Percentiles rank a stretch among this genome's conserved stretches.
These are phyloP conservation scores for Chromoteleia sp. DNA, from an alignment of 2,888 invertebrate species.

Conservation along the genomic window DNA sequence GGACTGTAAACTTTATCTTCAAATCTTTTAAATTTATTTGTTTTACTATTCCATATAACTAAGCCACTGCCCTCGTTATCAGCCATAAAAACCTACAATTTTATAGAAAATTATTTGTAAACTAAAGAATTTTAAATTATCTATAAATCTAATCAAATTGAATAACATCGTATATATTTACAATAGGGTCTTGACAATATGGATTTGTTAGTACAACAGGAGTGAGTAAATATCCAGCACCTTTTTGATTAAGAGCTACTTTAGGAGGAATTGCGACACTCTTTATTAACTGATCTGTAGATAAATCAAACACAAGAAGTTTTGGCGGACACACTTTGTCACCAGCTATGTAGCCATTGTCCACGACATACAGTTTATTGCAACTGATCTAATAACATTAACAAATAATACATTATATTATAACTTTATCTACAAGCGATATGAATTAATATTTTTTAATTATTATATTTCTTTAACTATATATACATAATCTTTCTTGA, in stretches of 20 bases:
- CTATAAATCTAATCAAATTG: constrained; percentile 5
- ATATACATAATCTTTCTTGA: no score
- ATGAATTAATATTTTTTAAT: not conserved
- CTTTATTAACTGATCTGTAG: constrained; percentile 82
- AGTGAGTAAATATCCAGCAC: constrained; percentile 74
- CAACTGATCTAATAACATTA: constrained; percentile 87
- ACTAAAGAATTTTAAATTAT: not conserved
- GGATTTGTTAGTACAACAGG: constrained; percentile 72
- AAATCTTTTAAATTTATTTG: constrained; percentile 68
- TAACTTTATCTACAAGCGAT: no score
- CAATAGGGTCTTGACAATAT: constrained; percentile 63
- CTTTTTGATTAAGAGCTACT: constrained; percentile 62
- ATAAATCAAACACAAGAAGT: constrained; percentile 89
- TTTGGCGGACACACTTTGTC: constrained; percentile 89
- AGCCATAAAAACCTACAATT: constrained; percentile 74
- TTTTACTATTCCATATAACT: constrained; percentile 62
- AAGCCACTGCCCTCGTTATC: constrained; percentile 72
- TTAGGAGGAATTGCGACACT: constrained; percentile 69
- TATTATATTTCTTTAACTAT: no score
- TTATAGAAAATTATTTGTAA: not conserved
- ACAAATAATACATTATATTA: no score
- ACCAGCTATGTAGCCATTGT: constrained; percentile 88
- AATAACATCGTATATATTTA: constrained; percentile 58
- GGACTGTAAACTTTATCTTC: constrained; percentile 68
- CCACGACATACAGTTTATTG: constrained; percentile 89